Conservation (phyloP, 2,797 vertebrate genomes). For the Gymnothorax reevesii region DNA sequence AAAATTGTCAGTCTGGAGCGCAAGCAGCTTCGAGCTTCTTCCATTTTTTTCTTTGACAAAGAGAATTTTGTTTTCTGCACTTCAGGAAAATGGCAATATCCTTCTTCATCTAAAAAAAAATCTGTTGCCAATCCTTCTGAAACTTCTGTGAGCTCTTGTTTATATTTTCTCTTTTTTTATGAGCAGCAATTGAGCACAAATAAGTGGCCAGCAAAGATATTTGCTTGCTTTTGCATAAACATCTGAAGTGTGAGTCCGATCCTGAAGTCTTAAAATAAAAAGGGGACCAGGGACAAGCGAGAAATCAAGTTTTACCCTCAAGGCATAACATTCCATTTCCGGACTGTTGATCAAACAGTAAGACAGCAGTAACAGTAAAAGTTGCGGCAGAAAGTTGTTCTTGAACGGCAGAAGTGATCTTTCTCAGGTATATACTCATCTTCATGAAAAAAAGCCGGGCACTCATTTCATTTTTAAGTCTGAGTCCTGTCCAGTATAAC, state of each 20-base stretch:
- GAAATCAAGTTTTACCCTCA: neutral
- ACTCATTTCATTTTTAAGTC: neutral
- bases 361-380: neutral
- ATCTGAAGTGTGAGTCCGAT: neutral
- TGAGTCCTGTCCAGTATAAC: neutral
- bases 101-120: neutral
- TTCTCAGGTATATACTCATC: neutral
- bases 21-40: neutral
- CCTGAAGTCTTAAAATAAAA: neutral
- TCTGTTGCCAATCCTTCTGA: neutral
- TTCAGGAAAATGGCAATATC: conserved; percentile 8
- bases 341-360: neutral
- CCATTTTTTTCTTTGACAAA: conserved; percentile 12
- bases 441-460: neutral
- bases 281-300: neutral
- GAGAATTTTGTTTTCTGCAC: neutral
- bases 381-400: neutral
- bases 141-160: neutral
- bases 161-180: neutral
- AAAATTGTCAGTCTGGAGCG: conserved; percentile 5
- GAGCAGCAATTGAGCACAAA: neutral
- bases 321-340: neutral
- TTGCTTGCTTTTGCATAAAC: neutral
- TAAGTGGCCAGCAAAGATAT: neutral
- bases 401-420: neutral